Base-by-base conservation (phyloP, 2,888 invertebrate species). In the Hyposoter didymator region DNA sequence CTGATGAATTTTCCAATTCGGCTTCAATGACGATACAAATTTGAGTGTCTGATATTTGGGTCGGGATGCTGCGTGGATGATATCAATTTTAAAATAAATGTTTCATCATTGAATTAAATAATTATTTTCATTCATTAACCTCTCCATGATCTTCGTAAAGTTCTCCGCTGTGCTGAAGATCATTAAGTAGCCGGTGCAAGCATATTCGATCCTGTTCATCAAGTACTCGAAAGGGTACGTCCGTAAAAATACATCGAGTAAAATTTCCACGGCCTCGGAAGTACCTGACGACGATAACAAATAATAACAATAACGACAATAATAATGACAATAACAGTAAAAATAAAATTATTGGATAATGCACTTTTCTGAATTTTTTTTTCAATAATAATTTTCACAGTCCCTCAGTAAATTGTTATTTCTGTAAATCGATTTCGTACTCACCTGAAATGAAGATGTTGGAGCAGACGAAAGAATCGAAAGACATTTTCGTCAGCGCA, bases 121-220 rank as follows among this genome's bases (percentile, higher is more conserved):
- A 19, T 39, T 74, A 47, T 49, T 39, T 19, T 59, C 10, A 32
- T 74, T 32, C 6, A 43, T 43, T 32, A 6, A 74, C 74, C 45
- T 62, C 19, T 43, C 28, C 32, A 74, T 43, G 4, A 8, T 45
- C 10, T 74, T 28, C 1, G 82, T 47, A 19, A 91, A 80, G 10
- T 80, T 85, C 0, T 87, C 59, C n/a, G 85, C 88, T 4, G 80
- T 83, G 1, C 88, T 78, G 8, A 87, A 89, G 14, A 92, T 72
- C 43, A 92, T 78, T 35, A 92, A 88, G 52, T 91, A 90, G 10
- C 88, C 92, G 22, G 86, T 76, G 22, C 92, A 92, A n/a, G 87
- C 86, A 32, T 88, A 74, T 6, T 43, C 70, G 28, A 49, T 87
- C 19, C n/a, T 5, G 10, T 80, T 86, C 32, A 92, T 47, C 12